Evolutionary conservation across 2,797 vertebrate species (phyloP).

Genomic region (Syngnathus rostellatus): DNA sequence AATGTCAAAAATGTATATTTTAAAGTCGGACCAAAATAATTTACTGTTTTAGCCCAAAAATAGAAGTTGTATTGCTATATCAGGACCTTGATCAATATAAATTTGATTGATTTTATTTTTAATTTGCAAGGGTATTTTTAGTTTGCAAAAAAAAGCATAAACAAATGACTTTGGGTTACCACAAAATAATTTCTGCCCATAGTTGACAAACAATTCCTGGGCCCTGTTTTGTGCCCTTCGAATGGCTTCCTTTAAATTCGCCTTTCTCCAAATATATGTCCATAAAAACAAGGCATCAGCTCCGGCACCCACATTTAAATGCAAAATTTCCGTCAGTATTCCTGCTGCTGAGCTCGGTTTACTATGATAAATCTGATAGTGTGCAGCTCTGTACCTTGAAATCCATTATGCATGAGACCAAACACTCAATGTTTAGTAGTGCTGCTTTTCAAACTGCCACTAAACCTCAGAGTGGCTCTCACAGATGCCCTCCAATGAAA

Average conservation of each 20-base stretch:
- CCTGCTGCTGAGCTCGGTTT: background rate
- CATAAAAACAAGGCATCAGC: background rate
- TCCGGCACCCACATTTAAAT: background rate
- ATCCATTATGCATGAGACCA: slow-evolving; percentile 7
- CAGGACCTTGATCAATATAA: too few species aligned
- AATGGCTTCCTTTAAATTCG: background rate
- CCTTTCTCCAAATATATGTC: background rate
- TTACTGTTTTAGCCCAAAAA: too few species aligned
- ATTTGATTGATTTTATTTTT: too few species aligned
- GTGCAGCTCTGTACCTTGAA: slow-evolving; percentile 1
- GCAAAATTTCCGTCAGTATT: background rate
- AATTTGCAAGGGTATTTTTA: background rate
- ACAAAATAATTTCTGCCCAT: background rate
- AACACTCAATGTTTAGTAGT: slow-evolving; percentile 7
- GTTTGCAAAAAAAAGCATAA: background rate
- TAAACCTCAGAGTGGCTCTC: slow-evolving; percentile 6
- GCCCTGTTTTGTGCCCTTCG: background rate
- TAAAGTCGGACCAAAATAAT: too few species aligned
- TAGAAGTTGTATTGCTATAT: too few species aligned
- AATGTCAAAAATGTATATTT: too few species aligned
- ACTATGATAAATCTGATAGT: background rate
- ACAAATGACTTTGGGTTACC: background rate
- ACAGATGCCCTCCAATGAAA: slow-evolving; percentile 4
- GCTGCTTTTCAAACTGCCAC: slow-evolving; percentile 5
- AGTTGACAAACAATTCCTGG: too few species aligned